A percentile compares a stretch with the other conserved stretches of the same genome.
Conservation (phyloP, 2,797 vertebrate species). For the Mormyrus proboscirostris region DNA sequence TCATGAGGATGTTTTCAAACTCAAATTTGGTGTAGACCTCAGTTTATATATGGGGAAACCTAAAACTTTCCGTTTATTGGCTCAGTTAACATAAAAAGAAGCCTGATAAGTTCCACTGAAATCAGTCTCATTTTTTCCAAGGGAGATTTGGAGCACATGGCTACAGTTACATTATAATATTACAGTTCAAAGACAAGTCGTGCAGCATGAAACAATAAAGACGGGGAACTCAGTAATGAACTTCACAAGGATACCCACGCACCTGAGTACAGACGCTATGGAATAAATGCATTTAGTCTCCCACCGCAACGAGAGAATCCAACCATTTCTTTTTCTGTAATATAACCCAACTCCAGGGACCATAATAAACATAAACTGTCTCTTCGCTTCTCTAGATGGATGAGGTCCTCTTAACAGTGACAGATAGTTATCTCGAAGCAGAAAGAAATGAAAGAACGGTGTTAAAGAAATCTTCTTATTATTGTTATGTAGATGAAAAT, state of each 20-base stretch:
- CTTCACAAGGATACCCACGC: not conserved
- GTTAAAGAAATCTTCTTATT: not conserved
- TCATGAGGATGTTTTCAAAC: not conserved
- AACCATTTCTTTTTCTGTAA: not conserved
- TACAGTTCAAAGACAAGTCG: not conserved
- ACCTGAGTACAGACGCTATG: not conserved
- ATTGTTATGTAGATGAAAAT: not conserved
- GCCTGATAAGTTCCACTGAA: not conserved
- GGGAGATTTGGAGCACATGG: not conserved
- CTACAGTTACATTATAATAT: not conserved
- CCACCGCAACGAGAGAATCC: not conserved
- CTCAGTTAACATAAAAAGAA: not conserved
- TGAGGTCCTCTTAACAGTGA: not conserved
- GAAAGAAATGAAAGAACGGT: not conserved
- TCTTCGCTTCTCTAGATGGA: not conserved
- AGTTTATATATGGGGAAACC: not conserved
- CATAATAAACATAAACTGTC: conserved; percentile 1
- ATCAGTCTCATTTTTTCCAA: not conserved
- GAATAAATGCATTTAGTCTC: not conserved
- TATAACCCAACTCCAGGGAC: not conserved
- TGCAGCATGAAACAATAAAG: not conserved
- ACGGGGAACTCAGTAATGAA: not conserved
- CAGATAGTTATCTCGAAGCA: not conserved
- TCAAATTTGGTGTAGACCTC: not conserved
- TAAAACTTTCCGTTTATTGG: not conserved